Evolutionary conservation across 2,888 invertebrate species (phyloP).

Genomic region (Busseola fusca): DNA sequence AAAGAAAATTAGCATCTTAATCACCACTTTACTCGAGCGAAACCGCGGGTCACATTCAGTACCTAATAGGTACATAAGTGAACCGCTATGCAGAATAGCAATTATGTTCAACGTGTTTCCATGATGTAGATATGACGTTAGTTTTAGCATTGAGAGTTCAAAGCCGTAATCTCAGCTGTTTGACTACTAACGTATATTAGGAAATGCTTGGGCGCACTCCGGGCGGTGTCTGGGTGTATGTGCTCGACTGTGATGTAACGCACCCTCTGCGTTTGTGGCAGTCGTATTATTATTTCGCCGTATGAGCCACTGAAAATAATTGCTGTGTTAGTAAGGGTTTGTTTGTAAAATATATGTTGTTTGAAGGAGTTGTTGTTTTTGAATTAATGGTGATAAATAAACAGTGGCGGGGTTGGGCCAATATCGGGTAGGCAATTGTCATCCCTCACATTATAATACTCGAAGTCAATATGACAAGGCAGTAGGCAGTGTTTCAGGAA

Average conservation of each 20-base stretch:
- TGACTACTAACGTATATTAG: slow-evolving; percentile 75
- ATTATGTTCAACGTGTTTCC: slow-evolving; percentile 24
- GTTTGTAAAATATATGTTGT: slow-evolving; percentile 10
- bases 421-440: neutral
- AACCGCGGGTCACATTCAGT: slow-evolving; percentile 1
- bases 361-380: neutral
- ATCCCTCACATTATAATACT: neutral
- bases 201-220: slow-evolving; percentile 82
- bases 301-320: slow-evolving; percentile 76
- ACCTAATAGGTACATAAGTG: neutral
- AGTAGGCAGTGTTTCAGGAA: neutral
- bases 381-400: neutral
- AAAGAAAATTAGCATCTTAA: slow-evolving; percentile 2
- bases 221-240: slow-evolving; percentile 80
- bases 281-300: slow-evolving; percentile 79
- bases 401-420: neutral
- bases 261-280: slow-evolving; percentile 68
- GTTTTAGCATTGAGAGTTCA: slow-evolving; percentile 40
- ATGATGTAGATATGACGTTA: slow-evolving; percentile 18
- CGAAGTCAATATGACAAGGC: neutral
- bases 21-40: neutral
- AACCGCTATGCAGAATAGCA: slow-evolving; percentile 19
- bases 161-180: slow-evolving; percentile 45
- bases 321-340: slow-evolving; percentile 9
- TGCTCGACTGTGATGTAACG: slow-evolving; percentile 78